Base-by-base conservation (phyloP, 2,888 invertebrate genomes). In the Eurois occulta region DNA sequence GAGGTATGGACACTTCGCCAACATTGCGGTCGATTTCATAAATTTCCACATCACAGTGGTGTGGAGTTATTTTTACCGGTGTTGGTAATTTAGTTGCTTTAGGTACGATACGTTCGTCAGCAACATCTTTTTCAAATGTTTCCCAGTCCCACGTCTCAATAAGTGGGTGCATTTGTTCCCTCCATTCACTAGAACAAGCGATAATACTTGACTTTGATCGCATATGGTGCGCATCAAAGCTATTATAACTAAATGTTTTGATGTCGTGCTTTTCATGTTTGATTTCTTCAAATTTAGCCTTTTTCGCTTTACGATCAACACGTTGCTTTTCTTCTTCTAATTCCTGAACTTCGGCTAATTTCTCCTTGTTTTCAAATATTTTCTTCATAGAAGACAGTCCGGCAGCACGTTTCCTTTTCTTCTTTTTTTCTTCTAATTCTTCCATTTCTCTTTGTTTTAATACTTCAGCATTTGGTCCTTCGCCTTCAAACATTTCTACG, bases 281-380 rank as follows among this genome's bases (percentile, higher is more conserved):
- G 41, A 89, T 91, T 90, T 94, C 93, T 86, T 95, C 95, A 73
- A 96, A 89, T 91, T 96, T 95, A 24, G 95, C 95, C 91, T 95
- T 96, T 84, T 95, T 96, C 48, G 95, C 91, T 77, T 92, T 89
- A 46, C 96, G 91, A 67, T 93, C 95, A 85, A 93, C 91, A 65
- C 95, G 95, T 87, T 94, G 92, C 88, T 96, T 97, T 87, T 97
- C 94, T 92, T 97, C 97, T 91, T 98, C 97, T 79, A 97, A 91
- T 83, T 97, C 97, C 89, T 96, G 94, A 32, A 97, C 97, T 90
- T 98, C 98, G 4, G 97, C 98, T 58, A 97, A 95, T 85, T 96
- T 97, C 92, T 98, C 98, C 93, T 98, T 98, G 73, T 98, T 98
- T 94, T 98, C 98, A 93, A 98, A 98, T 88, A 98, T 97, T 95